Percentiles rank a stretch among this genome's conserved stretches.
Evolutionary conservation across 2,797 vertebrate genomes (phyloP).

Genomic region (Enteromius viviparus): DNA sequence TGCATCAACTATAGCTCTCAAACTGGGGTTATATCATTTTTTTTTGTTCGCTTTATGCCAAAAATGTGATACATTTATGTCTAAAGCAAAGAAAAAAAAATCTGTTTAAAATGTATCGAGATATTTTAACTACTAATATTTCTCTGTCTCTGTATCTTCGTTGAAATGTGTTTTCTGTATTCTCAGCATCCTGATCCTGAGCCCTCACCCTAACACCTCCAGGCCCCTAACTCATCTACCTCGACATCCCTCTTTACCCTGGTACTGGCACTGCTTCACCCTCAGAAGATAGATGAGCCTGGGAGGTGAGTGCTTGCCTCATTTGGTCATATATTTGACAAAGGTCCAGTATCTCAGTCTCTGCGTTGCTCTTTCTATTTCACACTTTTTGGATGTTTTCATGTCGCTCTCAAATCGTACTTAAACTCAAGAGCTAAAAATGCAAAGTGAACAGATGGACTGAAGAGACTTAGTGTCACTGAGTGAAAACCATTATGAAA

Average conservation of each 20-base stretch:
- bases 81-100: not conserved
- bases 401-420: slow-evolving; percentile 11
- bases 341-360: slow-evolving; percentile 23
- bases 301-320: slow-evolving; percentile 52
- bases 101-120: not conserved
- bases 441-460: slow-evolving; percentile 42
- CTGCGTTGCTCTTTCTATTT: not conserved
- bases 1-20: not conserved
- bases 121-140: not conserved
- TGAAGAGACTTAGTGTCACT: not conserved
- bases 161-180: slow-evolving; percentile 10
- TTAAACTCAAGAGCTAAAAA: not conserved
- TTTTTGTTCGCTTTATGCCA: too few species aligned
- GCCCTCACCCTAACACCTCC: not conserved
- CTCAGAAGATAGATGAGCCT: slow-evolving; percentile 52
- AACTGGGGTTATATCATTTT: not conserved
- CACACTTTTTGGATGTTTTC: slow-evolving; percentile 6
- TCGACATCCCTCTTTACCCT: not conserved
- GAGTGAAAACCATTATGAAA: not conserved
- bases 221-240: not conserved
- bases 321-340: not conserved
- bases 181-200: not conserved
- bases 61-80: not conserved
- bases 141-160: slow-evolving; percentile 38
- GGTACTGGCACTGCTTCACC: slow-evolving; percentile 14